Percentiles rank a stretch among this genome's conserved stretches.
phyloP scores from a whole-genome alignment of 2,888 invertebrate species.

The Allacma fusca region DNA sequence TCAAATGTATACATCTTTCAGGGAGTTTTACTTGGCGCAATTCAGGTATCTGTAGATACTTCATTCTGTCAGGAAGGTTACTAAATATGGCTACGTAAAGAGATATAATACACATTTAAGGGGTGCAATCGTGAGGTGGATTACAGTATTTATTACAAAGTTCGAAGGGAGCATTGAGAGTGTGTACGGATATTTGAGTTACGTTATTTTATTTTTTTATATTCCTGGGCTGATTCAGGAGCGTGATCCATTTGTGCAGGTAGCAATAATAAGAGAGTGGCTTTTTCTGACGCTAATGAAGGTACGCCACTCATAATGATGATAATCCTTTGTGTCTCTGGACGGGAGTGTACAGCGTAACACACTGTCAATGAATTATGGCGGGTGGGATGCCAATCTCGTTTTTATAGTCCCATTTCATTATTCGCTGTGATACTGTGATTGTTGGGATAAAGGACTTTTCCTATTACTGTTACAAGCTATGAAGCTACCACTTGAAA shows the following conservation, averaged over 20 bases:
- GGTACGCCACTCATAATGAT: not conserved
- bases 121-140: not conserved
- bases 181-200: too few relatives aligned
- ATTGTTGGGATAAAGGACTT: not conserved
- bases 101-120: not conserved
- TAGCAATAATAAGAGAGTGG: not conserved
- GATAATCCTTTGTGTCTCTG: not conserved
- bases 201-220: not conserved
- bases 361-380: not conserved
- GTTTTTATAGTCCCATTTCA: not conserved
- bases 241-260: not conserved
- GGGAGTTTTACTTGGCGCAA: too few relatives aligned
- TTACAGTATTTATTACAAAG: not conserved
- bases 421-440: not conserved
- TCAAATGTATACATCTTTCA: too few relatives aligned
- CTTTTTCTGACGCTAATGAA: not conserved
- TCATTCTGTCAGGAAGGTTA: not conserved
- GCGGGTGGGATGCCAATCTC: constrained; percentile 8
- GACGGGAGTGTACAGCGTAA: not conserved
- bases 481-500: too few relatives aligned
- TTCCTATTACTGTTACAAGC: not conserved
- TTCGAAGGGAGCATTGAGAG: too few relatives aligned
- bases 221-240: not conserved
- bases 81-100: not conserved
- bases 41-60: too few relatives aligned